Evolutionary conservation across 2,888 invertebrate species (phyloP), one percentile per base, ranked within the genome.

Genomic region (Aphidius colemani): DNA sequence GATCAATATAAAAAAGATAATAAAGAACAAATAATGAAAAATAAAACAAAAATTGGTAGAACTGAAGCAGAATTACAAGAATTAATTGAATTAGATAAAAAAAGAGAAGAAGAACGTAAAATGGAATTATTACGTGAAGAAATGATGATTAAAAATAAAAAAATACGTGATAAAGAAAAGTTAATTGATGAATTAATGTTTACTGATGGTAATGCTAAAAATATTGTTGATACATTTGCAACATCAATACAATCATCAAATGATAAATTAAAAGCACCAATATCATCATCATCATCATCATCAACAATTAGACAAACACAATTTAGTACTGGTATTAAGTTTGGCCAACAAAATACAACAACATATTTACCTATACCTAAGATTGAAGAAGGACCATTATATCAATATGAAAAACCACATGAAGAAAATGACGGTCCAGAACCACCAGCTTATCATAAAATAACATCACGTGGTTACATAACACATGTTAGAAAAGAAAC

Each of bases 151-250:
- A 94, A 94, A 74, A 90, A 89, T 76, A 91, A 91, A 70, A 95
- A 95, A 81, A 89, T 92, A 18, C 87, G 92, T 46, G 92, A 94
- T 70, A 95, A 95, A 73, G 95, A 97, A 80, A 95, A 94, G 0
- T 84, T 98, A 6, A 96, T 98, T 65, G 96, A 98, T 82, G 96
- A 98, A 79, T 85, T 98, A 46, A 96, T 96, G 91, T 94, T 93
- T 80, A 95, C 96, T 0, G 93, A 94, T 71, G 91, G 90, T 8
- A 91, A 96, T 80, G 97, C 97, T 0, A 90, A 91, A 71, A 91
- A 91, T 71, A 96, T 97, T 73, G 84, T 97, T 0, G 91, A 89
- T 68, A 90, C 90, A 9, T 95, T 95, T 82, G 90, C 90, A 0
- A 87, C 89, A 61, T 88, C 86, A 68, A 86, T 85, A 13, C 88